phyloP scores from a whole-genome alignment of 2,797 vertebrate genomes.

The Chloroceryle amazona region DNA sequence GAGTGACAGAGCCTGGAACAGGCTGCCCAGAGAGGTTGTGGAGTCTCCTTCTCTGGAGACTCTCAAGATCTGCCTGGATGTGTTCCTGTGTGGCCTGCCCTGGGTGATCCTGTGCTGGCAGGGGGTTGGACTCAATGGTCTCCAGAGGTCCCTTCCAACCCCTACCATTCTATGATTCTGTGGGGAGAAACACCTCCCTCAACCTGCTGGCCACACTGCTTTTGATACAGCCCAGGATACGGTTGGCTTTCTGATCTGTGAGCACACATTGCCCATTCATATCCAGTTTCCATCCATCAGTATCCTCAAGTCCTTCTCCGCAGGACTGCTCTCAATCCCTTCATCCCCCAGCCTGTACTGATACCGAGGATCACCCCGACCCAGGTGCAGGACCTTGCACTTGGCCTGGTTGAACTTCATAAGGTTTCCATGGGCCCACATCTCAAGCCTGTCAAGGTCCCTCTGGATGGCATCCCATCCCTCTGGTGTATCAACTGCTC shows the following conservation, averaged over 20 bases:
- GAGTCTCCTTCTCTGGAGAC: too few species aligned
- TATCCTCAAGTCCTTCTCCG: background rate
- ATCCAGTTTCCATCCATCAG: background rate
- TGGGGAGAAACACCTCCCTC: background rate
- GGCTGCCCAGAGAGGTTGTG: too few species aligned
- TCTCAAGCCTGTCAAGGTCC: background rate
- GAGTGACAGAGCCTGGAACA: too few species aligned
- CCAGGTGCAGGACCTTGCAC: background rate
- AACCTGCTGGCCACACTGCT: accelerated
- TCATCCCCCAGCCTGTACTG: background rate
- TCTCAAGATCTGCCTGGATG: too few species aligned
- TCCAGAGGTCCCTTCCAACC: too few species aligned
- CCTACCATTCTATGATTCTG: too few species aligned
- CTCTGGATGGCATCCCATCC: background rate
- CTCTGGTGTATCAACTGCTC: accelerated
- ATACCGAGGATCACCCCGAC: accelerated
- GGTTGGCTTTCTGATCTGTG: accelerated
- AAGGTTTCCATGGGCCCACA: too few species aligned
- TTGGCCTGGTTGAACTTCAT: background rate
- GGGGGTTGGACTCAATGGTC: too few species aligned
- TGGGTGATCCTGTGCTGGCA: too few species aligned
- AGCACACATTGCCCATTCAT: accelerated
- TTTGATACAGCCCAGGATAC: background rate
- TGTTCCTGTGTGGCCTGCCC: too few species aligned
- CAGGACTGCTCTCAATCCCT: background rate